Evolutionary conservation across 2,888 invertebrate species (phyloP), one percentile per base, ranked within the genome.

Genomic region (Escarpia spicata): DNA sequence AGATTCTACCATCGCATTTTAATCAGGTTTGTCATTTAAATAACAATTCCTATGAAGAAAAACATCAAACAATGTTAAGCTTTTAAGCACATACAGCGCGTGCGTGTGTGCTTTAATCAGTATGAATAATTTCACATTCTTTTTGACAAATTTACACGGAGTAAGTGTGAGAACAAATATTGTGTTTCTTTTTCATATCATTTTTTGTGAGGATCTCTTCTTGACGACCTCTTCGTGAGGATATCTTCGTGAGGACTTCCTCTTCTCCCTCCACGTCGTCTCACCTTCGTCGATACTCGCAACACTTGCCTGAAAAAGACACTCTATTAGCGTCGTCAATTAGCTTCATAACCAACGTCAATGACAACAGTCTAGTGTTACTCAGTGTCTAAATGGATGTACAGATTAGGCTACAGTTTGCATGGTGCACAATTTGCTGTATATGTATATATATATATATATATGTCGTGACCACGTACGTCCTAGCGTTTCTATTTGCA

Each of bases 271-370:
- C 52, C 37, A 37, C 37, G 52, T 75, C 26, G n/a, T 0, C 75
- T 75, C 75, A 75, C 75, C 75, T 6, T 26, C 75, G 75, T 3
- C 75, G 19, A 6, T 26, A 26, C 75, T 75, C 75, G 75, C 75
- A 75, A 75, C 75, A 75, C 75, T 75, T 75, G 75, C 75, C 75
- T 75, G 75, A 75, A 75, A n/a, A 75, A 75, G 26, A 75, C 75
- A 75, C 0, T 26, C 15, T 9, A 15, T 52, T 9, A 75, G 26
- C 75, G 1, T 75, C 75, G 1, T 75, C 19, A 26, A 19, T 10
- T 60, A 60, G 60, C 37, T 37, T 60, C 60, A 26, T 75, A 15
- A 75, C 75, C 6, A 75, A 75, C 37, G 37, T 75, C 75, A 75
- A 26, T n/a, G 26, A 26, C n/a, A 75, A 15, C 19, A 75, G 19